Evolutionary conservation across 2,797 vertebrate genomes (phyloP), one percentile per base, ranked within the genome.

Genomic region (Thamnophis elegans): DNA sequence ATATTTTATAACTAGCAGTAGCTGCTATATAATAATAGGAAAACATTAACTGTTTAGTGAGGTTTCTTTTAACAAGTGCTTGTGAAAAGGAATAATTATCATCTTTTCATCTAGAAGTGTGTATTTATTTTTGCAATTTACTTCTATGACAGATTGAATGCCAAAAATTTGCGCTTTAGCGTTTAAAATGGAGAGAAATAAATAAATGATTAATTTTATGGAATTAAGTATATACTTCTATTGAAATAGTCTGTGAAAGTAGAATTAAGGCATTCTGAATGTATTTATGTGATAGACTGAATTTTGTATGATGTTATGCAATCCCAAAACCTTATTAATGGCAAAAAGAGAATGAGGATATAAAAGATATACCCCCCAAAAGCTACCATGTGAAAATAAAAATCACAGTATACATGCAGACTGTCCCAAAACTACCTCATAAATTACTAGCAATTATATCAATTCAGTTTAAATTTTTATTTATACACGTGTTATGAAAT

Each of bases 21-120:
- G 73, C 82, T 90, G 56, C 55, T 94, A 0, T 87, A 82, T 58
- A 85, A 13, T 56, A 92, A 53, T 55, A 73, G 36, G 18, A 92
- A 73, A 58, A 62, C 11, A 32, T 92, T 11, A 93, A 3, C 86
- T 65, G 51, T 91, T 90, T 94, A 88, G 4, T 22, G n/a, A 54
- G 8, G 47, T 22, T n/a, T 16, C 42, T 90, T 56, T 88, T 89
- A 12, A 92, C 78, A 28, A 47, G n/a, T n/a, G 42, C 7, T 78
- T 82, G 62, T n/a, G 78, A 88, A 92, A 54, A 25, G 65, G 13
- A 89, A 88, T 53, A 73, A 47, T 60, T 42, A 51, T 47, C 82
- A 85, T 53, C 51, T 85, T 82, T n/a, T 92, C 28, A 54, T n/a
- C 42, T 82, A n/a, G 82, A 92, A 26, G n/a, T 88, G 53, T 65